Evolutionary conservation across 2,113 vertebrate species (phyloP).

Genomic region (Passer domesticus): DNA sequence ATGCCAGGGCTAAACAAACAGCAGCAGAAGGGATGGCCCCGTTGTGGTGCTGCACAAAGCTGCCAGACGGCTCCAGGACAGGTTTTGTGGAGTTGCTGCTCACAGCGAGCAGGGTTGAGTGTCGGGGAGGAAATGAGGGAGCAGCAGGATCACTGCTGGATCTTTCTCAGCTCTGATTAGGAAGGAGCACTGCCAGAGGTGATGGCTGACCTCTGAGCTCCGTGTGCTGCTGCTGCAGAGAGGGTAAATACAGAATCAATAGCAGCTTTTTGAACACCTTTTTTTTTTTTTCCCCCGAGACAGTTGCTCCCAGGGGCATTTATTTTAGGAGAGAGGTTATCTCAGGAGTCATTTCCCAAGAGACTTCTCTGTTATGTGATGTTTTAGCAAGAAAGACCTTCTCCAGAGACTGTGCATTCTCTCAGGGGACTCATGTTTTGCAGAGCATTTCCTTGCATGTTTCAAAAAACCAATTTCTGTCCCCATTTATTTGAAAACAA

Average conservation of each 20-base stretch:
- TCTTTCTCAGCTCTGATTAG: not conserved
- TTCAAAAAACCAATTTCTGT: not conserved
- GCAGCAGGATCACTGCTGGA: not conserved
- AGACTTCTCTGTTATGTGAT: not conserved
- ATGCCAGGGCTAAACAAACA: not conserved
- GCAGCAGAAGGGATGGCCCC: slow-evolving; percentile 5
- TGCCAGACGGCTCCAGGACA: not conserved
- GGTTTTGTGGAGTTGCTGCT: not conserved
- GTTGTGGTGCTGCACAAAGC: not conserved
- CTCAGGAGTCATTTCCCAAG: not conserved
- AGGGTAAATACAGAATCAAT: slow-evolving; percentile 13
- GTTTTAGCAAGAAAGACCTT: not conserved
- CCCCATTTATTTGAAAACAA: not conserved
- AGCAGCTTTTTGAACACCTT: not conserved
- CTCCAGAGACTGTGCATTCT: not conserved
- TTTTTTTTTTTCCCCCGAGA: not conserved
- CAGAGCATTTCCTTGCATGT: not conserved
- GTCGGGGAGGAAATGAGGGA: not conserved
- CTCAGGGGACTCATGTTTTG: not conserved
- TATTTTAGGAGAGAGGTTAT: not conserved
- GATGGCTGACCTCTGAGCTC: slow-evolving; percentile 3
- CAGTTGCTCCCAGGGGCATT: not conserved
- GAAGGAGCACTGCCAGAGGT: not conserved
- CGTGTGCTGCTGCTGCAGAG: not conserved
- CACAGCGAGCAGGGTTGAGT: not conserved